Evolutionary conservation across 1,140 invertebrate species (phyloP), one percentile per base, ranked within the genome.

Genomic region (Atopsyche davidsoni): DNA sequence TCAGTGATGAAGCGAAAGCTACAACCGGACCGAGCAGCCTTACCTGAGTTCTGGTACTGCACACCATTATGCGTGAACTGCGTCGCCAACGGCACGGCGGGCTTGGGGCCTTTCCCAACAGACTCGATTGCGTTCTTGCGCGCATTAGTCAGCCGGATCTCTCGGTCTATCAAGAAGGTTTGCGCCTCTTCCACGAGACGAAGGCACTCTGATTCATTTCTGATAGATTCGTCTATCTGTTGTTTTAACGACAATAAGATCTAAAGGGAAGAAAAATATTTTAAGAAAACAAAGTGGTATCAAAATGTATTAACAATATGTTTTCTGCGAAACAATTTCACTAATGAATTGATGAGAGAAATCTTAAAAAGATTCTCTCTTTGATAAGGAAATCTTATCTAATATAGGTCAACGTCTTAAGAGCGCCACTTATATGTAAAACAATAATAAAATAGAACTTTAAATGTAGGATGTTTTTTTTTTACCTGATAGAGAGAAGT

Each of bases 401-500:
- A n/a, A n/a, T n/a, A n/a, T n/a, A n/a, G n/a, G n/a, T n/a, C n/a
- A n/a, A n/a, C n/a, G n/a, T n/a, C n/a, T n/a, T n/a, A n/a, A n/a
- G n/a, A n/a, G n/a, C n/a, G n/a, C n/a, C n/a, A n/a, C n/a, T n/a
- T n/a, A n/a, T n/a, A n/a, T n/a, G n/a, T n/a, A n/a, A n/a, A n/a
- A n/a, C n/a, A n/a, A n/a, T n/a, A n/a, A n/a, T n/a, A n/a, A n/a
- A n/a, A n/a, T n/a, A n/a, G n/a, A n/a, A n/a, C n/a, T n/a, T n/a
- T n/a, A n/a, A n/a, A n/a, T n/a, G n/a, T n/a, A n/a, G n/a, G n/a
- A n/a, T n/a, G n/a, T n/a, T n/a, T n/a, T n/a, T n/a, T 28, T 19
- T 14, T 34, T 51, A 93, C 90, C 79, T 94, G 90, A 69, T 89
- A 86, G 41, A 97, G 75, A 13, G 90, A 94, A 64, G 89, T 86